Conservation (phyloP, 2,113 vertebrate species). For the Colistium nudipinnis region DNA sequence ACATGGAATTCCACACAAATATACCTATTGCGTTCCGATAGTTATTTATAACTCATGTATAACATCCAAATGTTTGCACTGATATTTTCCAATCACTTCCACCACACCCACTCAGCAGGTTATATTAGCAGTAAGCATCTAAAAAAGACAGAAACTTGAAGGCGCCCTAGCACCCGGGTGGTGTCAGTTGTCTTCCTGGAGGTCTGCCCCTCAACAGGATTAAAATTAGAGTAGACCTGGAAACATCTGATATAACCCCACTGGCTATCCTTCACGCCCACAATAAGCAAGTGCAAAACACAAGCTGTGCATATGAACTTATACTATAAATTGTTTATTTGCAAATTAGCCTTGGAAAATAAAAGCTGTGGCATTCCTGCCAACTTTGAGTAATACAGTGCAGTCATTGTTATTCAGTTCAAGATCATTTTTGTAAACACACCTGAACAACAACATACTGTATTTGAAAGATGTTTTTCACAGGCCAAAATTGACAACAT, state of each 20-base stretch:
- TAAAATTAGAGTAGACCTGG: conserved; percentile 71
- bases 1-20: no score
- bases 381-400: no score
- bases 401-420: no score
- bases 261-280: neutral
- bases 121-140: conserved; percentile 32
- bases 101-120: neutral
- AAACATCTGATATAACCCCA: conserved; percentile 42
- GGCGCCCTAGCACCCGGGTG: conserved; percentile 40
- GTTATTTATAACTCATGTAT: no score
- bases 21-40: no score
- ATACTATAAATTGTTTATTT: no score
- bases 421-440: no score
- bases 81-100: neutral
- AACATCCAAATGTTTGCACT: neutral
- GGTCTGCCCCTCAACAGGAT: conserved; percentile 65
- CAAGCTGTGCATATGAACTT: neutral
- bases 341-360: no score
- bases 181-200: conserved; percentile 67
- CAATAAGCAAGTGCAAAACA: conserved; percentile 14
- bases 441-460: no score
- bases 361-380: no score
- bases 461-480: neutral
- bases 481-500: neutral
- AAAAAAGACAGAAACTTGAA: conserved; percentile 49